Percentiles rank a stretch among this genome's conserved stretches.
Evolutionary conservation across 2,888 invertebrate species (phyloP).

Genomic region (Brachynemurus nebulosus): DNA sequence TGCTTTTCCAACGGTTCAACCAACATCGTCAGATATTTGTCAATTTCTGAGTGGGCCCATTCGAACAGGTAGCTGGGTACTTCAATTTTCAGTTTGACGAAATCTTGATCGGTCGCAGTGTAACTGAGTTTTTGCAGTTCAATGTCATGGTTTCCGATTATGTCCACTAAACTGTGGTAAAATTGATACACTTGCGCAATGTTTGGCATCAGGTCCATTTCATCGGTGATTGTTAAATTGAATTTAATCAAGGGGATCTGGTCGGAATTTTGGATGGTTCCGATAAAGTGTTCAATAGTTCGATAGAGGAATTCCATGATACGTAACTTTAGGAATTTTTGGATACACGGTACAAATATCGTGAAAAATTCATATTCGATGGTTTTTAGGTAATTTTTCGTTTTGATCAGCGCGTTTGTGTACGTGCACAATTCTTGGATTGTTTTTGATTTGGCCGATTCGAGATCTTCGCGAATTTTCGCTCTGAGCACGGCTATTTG

Average conservation of each 20-base stretch:
- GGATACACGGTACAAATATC: conserved; percentile 17
- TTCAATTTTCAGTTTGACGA: conserved; percentile 21
- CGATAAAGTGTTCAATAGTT: conserved; percentile 48
- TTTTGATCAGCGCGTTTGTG: neutral
- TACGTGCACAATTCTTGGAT: neutral
- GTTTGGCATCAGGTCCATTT: conserved; percentile 44
- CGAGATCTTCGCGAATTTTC: conserved; percentile 32
- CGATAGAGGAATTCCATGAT: conserved; percentile 51
- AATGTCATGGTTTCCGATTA: conserved; percentile 24
- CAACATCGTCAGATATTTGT: conserved; percentile 10
- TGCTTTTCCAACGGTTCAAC: conserved; percentile 14
- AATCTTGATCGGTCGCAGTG: conserved; percentile 18
- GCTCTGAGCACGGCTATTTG: conserved; percentile 29
- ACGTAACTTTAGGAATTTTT: conserved; percentile 40
- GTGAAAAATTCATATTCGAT: conserved; percentile 10
- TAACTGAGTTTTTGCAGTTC: conserved; percentile 21
- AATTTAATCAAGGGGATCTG: conserved; percentile 48
- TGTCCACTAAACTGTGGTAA: conserved; percentile 43
- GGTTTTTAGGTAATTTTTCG: conserved; percentile 10
- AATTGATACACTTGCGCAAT: conserved; percentile 37
- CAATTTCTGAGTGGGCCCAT: conserved; percentile 9
- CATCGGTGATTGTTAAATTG: conserved; percentile 37
- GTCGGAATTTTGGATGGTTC: conserved; percentile 36
- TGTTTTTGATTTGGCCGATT: conserved; percentile 25
- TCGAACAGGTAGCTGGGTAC: conserved; percentile 24